Evolutionary conservation across 2,888 invertebrate species (phyloP), one percentile per base, ranked within the genome.

Genomic region (Sylvicola cinctus): DNA sequence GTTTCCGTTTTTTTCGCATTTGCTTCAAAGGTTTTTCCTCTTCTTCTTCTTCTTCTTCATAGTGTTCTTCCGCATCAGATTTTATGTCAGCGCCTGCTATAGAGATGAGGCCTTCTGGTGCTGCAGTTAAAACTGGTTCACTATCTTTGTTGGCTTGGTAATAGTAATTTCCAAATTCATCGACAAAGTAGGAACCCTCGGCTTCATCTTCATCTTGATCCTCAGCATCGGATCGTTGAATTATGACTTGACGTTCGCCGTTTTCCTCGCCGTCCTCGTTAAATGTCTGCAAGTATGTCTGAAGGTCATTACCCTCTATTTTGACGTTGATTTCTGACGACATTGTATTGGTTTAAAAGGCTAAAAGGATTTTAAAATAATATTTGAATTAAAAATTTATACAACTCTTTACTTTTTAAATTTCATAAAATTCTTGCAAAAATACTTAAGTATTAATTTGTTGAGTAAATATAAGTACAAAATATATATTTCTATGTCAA

Each of bases 151-250:
- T 67, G 2, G 74, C 69, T 54, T 83, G 81, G 48, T 76, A 80
- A 49, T 84, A 85, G 51, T 83, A 84, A 43, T 78, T 74, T 1
- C 83, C 81, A 23, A 77, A 65, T 52, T 79, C 74, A 48, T 84
- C 83, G 16, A 84, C 74, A 51, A 77, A 84, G 49, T 79, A 81
- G 2, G 79, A 76, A 6, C 77, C 74, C 42, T 66, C 68, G 43
- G 69, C 68, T 31, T 60, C 62, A 12, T 66, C 64, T 3, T 66
- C 37, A 47, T 57, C 41, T 16, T 57, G 51, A 7, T 51, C 50
- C 13, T 42, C 48, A 12, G 20, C 20, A 8, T 20, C 20, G 4
- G 20, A 20, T 20, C 5, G 4, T 8, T 20, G 20, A 20, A 20
- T 20, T 20, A 20, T 20, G 8, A 20, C 8, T n/a, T n/a, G n/a